Evolutionary conservation across 2,888 invertebrate genomes (phyloP).

Genomic region (Melolontha melolontha): DNA sequence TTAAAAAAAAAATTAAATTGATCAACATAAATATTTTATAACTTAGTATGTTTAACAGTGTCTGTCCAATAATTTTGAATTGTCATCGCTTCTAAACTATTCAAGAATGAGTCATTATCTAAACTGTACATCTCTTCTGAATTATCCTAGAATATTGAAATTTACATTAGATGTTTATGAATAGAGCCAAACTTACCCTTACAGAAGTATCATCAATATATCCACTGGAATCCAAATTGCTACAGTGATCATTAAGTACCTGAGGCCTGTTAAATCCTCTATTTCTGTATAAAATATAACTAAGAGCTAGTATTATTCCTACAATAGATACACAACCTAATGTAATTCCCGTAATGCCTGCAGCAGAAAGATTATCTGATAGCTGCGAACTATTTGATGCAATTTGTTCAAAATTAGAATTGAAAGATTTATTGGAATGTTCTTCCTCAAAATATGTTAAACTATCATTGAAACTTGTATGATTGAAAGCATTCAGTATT

Average conservation of each 20-base stretch:
- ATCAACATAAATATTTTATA: no score
- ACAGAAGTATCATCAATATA: slow-evolving; percentile 89
- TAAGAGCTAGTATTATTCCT: slow-evolving; percentile 74
- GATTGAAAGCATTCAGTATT: slow-evolving; percentile 52
- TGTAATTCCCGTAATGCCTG: slow-evolving; percentile 75
- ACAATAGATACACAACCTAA: slow-evolving; percentile 75
- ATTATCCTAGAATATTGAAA: slow-evolving; percentile 78
- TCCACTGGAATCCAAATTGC: slow-evolving; percentile 88
- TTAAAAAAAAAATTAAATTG: slow-evolving; percentile 1
- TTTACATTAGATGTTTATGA: slow-evolving; percentile 23
- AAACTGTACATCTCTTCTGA: slow-evolving; percentile 95
- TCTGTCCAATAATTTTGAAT: slow-evolving; percentile 96
- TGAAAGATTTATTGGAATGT: slow-evolving; percentile 44
- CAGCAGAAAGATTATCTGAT: slow-evolving; percentile 59
- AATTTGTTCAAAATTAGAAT: slow-evolving; percentile 45
- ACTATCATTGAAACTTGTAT: slow-evolving; percentile 57
- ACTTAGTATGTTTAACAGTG: slow-evolving; percentile 89
- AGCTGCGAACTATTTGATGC: slow-evolving; percentile 38
- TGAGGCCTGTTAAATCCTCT: slow-evolving; percentile 85
- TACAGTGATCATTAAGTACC: slow-evolving; percentile 83
- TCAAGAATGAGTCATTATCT: slow-evolving; percentile 94
- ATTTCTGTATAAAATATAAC: slow-evolving; percentile 77
- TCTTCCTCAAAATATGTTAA: slow-evolving; percentile 49
- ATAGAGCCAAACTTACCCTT: slow-evolving; percentile 71
- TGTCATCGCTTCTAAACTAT: slow-evolving; percentile 93